Conservation (phyloP, 2,888 invertebrate genomes). For the Timema cristinae region DNA sequence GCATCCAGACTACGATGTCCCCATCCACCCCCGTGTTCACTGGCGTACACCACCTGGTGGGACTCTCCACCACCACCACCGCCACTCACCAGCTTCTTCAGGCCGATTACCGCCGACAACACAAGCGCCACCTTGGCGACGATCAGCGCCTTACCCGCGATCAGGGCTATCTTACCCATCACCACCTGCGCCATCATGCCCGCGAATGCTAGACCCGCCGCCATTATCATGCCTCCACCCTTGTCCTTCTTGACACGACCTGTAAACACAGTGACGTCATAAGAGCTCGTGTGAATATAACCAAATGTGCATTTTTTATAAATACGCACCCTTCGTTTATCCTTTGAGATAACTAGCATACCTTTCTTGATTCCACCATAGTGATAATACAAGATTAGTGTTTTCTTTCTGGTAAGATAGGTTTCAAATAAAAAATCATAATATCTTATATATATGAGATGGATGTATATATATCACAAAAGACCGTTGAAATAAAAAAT, state of each 20-base stretch:
- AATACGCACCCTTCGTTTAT: too few relatives aligned
- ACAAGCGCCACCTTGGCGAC: constrained; percentile 63
- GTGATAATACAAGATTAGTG: too few relatives aligned
- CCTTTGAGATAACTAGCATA: neutral
- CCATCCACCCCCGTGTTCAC: constrained; percentile 41
- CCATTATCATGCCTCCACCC: constrained; percentile 41
- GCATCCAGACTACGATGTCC: constrained; percentile 43
- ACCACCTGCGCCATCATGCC: constrained; percentile 61
- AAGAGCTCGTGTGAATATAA: too few relatives aligned
- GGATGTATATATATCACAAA: too few relatives aligned
- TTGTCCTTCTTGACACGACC: constrained; percentile 47
- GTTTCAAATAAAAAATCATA: too few relatives aligned
- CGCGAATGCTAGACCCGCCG: constrained; percentile 53
- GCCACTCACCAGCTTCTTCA: constrained; percentile 34
- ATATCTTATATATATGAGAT: too few relatives aligned
- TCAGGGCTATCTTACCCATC: constrained; percentile 62
- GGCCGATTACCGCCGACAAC: constrained; percentile 49
- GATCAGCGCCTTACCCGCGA: constrained; percentile 63
- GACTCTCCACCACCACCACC: constrained; percentile 27
- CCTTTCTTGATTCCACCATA: too few relatives aligned
- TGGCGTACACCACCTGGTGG: constrained; percentile 34
- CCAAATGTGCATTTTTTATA: neutral
- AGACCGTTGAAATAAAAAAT: too few relatives aligned
- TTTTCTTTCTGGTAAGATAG: too few relatives aligned
- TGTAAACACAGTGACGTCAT: constrained; percentile 45